Conservation (phyloP, 2,113 vertebrate species). For the Sapajus apella region DNA sequence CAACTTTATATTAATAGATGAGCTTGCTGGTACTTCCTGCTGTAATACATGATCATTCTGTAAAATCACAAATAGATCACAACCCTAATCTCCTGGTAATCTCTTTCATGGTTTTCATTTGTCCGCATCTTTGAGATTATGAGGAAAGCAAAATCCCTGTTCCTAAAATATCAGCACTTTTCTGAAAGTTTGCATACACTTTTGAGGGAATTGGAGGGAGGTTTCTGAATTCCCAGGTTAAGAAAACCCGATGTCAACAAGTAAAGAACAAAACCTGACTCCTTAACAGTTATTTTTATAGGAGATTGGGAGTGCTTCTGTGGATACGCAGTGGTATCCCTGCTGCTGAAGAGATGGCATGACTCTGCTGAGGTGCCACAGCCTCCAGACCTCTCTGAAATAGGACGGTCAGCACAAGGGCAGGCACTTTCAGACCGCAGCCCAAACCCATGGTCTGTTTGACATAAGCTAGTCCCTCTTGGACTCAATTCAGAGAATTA, state of each 20-base stretch:
- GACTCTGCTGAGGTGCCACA: background rate
- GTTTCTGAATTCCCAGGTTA: background rate
- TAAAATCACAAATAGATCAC: background rate
- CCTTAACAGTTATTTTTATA: background rate
- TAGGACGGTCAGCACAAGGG: background rate
- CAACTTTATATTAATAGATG: too few relatives aligned
- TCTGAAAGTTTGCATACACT: background rate
- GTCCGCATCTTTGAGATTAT: background rate
- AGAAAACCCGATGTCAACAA: background rate
- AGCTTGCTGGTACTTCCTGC: background rate
- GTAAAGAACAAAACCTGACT: background rate
- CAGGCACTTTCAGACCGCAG: background rate
- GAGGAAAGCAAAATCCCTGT: background rate
- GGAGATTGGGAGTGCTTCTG: too few relatives aligned
- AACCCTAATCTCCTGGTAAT: background rate
- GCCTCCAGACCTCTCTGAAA: background rate
- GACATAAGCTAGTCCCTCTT: background rate
- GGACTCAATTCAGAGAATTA: background rate
- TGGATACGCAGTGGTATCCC: background rate
- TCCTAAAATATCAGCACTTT: background rate
- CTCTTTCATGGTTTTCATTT: background rate
- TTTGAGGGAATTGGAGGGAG: background rate
- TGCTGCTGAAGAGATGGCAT: fast-evolving
- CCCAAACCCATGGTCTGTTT: background rate
- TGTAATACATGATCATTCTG: background rate